Base-by-base conservation (phyloP, 2,797 vertebrate genomes). In the Acanthiza pusilla region DNA sequence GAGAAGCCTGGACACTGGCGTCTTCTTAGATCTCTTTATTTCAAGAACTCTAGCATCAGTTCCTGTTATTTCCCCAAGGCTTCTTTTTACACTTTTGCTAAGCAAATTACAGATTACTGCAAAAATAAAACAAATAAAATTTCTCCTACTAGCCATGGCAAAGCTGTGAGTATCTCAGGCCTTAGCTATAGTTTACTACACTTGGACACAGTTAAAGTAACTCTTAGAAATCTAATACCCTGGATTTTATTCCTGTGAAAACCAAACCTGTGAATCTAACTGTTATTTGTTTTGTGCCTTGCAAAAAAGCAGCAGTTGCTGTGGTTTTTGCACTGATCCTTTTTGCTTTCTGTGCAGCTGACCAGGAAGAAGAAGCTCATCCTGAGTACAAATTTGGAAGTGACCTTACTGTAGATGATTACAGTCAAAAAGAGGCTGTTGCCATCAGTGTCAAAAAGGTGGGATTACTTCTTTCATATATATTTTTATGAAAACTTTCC, bases 401-500 rank as follows among this genome's bases (percentile, higher is more conserved):
- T 96, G 98, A 98, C 79, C 97, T 98, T 91, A 98, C 98, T 77
- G 98, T 98, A 18, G 99, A 99, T 86, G 98, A 99, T 89, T 96
- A 98, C 70, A 97, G 98, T 82, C 99, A 99, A 95, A 99, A 99
- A 96, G 98, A 99, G 94, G 79, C 98, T 30, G 97, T 97, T 72
- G 98, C 97, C 84, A 99, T 98, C 97, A 99, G 98, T 38, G 97
- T 99, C 88, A 99, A 99, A 97, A 99, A 99, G 98, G 99, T 99
- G 65, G 34, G 97, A 55, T 47, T 94, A 26, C 21, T 77, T 34
- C 12, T 72, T 88, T 62, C 55, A 16, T 19, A 18, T 51, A 0
- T 22, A 8, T 77, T 58, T 65, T 60, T 40, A 55, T 38, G n/a
- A 42, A 80, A 80, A 13, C 13, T 80, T 76, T 51, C 36, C 3